A percentile compares a stretch with the other conserved stretches of the same genome.
Conservation (phyloP, 2,888 invertebrate species). For the Orthosia incerta region DNA sequence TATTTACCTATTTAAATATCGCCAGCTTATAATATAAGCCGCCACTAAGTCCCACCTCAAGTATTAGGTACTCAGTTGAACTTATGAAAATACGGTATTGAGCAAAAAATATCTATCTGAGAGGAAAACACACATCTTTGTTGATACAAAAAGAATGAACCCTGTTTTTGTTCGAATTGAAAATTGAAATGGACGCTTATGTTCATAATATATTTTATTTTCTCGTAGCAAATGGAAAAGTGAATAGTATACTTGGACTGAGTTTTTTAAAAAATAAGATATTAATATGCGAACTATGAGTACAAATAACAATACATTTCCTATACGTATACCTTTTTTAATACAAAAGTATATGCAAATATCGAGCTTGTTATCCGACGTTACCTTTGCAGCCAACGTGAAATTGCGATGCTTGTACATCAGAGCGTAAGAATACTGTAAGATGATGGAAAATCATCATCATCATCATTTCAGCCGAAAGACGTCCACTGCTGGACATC, state of each 20-base stretch:
- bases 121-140: slow-evolving; percentile 12
- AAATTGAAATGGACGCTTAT: slow-evolving; percentile 18
- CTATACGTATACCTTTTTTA: not conserved
- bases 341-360: not conserved
- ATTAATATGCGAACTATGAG: not conserved
- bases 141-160: slow-evolving; percentile 2
- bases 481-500: no score
- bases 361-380: not conserved
- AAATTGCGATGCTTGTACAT: not conserved
- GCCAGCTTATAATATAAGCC: slow-evolving; percentile 38
- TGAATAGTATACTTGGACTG: not conserved
- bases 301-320: slow-evolving; percentile 1
- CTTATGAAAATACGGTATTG: slow-evolving; percentile 17
- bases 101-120: slow-evolving; percentile 29
- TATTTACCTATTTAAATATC: slow-evolving; percentile 62
- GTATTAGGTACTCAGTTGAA: slow-evolving; percentile 9
- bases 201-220: slow-evolving; percentile 5
- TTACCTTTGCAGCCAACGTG: not conserved
- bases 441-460: no score
- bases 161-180: slow-evolving; percentile 30
- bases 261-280: slow-evolving; percentile 13
- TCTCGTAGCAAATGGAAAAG: slow-evolving; percentile 18
- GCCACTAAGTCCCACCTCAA: slow-evolving; percentile 22
- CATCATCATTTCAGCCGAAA: no score
- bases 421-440: no score